phyloP scores from a whole-genome alignment of 2,113 vertebrate species.

The Bufo bufo region DNA sequence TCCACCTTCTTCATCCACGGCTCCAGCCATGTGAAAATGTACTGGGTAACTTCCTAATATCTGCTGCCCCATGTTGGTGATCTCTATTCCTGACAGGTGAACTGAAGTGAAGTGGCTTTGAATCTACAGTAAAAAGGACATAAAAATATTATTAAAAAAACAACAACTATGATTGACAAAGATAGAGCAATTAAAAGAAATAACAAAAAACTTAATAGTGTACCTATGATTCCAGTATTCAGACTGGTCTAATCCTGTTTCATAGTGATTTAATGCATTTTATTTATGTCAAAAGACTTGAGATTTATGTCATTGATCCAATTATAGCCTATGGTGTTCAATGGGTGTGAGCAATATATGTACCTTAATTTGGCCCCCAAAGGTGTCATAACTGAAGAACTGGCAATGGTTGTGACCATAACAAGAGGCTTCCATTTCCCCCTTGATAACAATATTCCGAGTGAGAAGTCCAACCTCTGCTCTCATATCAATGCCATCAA shows the following conservation, averaged over 20 bases:
- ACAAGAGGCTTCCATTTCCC: constrained; percentile 65
- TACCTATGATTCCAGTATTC: too few species aligned
- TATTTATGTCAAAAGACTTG: background rate
- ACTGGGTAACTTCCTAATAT: constrained; percentile 61
- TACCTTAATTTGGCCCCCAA: constrained; percentile 67
- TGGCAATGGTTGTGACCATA: constrained; percentile 61
- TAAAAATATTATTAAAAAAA: background rate
- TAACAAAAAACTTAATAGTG: too few species aligned
- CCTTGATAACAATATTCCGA: constrained; percentile 63
- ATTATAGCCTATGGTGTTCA: background rate
- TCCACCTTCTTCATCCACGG: constrained; percentile 63
- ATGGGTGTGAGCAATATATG: too few species aligned
- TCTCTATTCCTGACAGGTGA: constrained; percentile 62
- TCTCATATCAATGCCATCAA: constrained; percentile 62
- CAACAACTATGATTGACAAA: background rate
- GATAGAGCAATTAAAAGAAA: background rate
- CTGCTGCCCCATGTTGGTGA: constrained; percentile 60
- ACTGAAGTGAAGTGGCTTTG: constrained; percentile 64
- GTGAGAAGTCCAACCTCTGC: constrained; percentile 63
- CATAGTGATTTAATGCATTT: background rate
- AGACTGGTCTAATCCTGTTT: background rate
- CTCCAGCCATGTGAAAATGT: constrained; percentile 61
- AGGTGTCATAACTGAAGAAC: constrained; percentile 64
- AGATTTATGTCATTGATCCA: background rate
- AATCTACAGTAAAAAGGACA: constrained; percentile 61